phyloP scores from a whole-genome alignment of 2,113 vertebrate species.

The Hippocampus zosterae region DNA sequence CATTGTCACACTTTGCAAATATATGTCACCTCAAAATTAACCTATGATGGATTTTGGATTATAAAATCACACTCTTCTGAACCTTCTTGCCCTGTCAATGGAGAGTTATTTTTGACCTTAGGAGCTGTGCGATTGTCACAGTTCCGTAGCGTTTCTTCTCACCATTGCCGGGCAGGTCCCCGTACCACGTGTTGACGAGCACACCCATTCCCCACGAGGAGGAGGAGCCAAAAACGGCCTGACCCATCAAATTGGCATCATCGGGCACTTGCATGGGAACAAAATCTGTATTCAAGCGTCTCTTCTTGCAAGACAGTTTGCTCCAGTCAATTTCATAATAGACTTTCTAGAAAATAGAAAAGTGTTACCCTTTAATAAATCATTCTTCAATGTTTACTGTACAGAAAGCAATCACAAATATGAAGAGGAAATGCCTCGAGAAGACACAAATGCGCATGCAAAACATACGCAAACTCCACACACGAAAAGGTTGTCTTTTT shows the following conservation, averaged over 20 bases:
- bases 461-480: too few relatives aligned
- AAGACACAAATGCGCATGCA: too few relatives aligned
- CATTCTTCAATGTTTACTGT: background rate
- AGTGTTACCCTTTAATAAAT: background rate
- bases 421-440: background rate
- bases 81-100: background rate
- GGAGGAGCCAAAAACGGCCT: constrained; percentile 41
- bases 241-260: constrained; percentile 31
- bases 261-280: constrained; percentile 32
- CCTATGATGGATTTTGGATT: background rate
- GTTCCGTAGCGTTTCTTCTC: background rate
- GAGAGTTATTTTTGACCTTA: background rate
- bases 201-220: constrained; percentile 51
- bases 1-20: background rate
- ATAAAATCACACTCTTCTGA: background rate
- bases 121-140: background rate
- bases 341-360: constrained; percentile 21
- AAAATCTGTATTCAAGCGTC: constrained; percentile 17
- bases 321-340: constrained; percentile 46
- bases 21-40: background rate
- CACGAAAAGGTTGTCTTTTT: too few relatives aligned
- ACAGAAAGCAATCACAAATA: background rate
- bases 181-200: constrained; percentile 44
- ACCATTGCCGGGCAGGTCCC: constrained; percentile 30
- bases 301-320: constrained; percentile 36